Percentiles rank a stretch among this genome's conserved stretches.
These are phyloP conservation scores for Drosophila atripex DNA, from an alignment of 2,888 invertebrate species.

Conservation along the genomic window DNA sequence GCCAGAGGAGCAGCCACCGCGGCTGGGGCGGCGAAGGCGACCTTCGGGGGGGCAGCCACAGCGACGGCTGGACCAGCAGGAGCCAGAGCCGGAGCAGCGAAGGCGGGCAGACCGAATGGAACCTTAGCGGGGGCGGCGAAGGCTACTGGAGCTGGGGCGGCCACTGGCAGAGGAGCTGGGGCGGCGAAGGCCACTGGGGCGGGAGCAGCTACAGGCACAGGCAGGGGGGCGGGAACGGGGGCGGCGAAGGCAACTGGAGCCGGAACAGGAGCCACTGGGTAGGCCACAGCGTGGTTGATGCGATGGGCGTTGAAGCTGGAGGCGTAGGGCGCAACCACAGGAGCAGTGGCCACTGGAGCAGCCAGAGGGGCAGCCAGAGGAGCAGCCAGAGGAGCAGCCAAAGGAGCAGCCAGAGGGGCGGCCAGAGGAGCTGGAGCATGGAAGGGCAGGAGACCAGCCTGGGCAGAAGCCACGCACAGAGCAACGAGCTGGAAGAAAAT, in stretches of 20 bases:
- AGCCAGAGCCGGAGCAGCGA: constrained; percentile 49
- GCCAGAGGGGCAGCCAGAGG: constrained; percentile 30
- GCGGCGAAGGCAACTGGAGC: constrained; percentile 40
- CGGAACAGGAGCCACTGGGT: constrained; percentile 50
- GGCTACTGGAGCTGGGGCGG: constrained; percentile 57
- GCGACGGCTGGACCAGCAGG: constrained; percentile 52
- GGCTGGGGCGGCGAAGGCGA: constrained; percentile 54
- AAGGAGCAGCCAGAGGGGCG: constrained; percentile 62
- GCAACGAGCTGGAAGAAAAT: constrained; percentile 70
- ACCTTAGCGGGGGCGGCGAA: constrained; percentile 63
- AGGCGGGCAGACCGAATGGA: constrained; percentile 49
- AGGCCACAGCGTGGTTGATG: constrained; percentile 88
- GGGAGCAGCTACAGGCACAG: constrained; percentile 44
- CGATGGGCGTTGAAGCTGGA: constrained; percentile 90
- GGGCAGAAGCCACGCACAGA: constrained; percentile 76
- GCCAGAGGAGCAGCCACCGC: constrained; percentile 46
- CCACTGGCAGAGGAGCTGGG: constrained; percentile 52
- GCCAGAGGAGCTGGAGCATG: constrained; percentile 82
- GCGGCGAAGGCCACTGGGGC: constrained; percentile 45
- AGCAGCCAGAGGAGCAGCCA: constrained; percentile 47
- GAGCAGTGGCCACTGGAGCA: constrained; percentile 30
- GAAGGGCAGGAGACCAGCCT: constrained; percentile 83
- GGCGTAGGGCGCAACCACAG: constrained; percentile 88
- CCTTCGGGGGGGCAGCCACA: constrained; percentile 60
- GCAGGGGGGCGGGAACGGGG: constrained; percentile 52